phyloP scores from a whole-genome alignment of 2,797 vertebrate species.

The Nothura maculosa region DNA sequence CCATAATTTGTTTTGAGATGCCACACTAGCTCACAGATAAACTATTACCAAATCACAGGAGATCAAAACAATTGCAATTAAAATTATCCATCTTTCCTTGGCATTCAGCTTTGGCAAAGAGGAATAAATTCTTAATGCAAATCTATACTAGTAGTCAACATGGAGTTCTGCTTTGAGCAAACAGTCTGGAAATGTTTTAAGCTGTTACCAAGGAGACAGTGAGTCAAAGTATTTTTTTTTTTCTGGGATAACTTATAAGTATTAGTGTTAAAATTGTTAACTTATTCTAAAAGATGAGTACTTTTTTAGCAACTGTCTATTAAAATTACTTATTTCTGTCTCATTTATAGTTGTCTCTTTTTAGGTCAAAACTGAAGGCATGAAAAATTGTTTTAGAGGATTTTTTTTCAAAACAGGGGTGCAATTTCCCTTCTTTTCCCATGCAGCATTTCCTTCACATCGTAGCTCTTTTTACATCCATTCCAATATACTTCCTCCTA shows the following conservation, averaged over 20 bases:
- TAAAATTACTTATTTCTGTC: not conserved
- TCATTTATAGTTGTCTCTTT: not conserved
- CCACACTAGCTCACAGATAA: not conserved
- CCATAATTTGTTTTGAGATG: not conserved
- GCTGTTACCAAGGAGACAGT: not conserved
- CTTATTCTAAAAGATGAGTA: not conserved
- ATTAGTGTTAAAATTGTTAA: conserved; percentile 4
- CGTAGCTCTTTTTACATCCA: not conserved
- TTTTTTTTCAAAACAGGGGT: not conserved
- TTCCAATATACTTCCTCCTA: not conserved
- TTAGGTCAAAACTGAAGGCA: not conserved
- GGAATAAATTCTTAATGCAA: not conserved
- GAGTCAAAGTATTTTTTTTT: not conserved
- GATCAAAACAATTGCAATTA: not conserved
- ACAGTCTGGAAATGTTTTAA: not conserved
- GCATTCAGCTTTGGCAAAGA: not conserved
- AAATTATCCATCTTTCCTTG: not conserved
- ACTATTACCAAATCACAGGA: not conserved
- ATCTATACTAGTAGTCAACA: not conserved
- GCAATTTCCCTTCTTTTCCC: not conserved
- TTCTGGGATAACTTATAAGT: not conserved
- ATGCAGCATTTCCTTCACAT: not conserved
- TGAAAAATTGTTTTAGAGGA: not conserved
- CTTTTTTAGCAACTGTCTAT: not conserved
- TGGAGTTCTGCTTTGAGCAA: not conserved